Conservation (phyloP, 64 coral and sea anemone species). For the Stichodactyla helianthus region DNA sequence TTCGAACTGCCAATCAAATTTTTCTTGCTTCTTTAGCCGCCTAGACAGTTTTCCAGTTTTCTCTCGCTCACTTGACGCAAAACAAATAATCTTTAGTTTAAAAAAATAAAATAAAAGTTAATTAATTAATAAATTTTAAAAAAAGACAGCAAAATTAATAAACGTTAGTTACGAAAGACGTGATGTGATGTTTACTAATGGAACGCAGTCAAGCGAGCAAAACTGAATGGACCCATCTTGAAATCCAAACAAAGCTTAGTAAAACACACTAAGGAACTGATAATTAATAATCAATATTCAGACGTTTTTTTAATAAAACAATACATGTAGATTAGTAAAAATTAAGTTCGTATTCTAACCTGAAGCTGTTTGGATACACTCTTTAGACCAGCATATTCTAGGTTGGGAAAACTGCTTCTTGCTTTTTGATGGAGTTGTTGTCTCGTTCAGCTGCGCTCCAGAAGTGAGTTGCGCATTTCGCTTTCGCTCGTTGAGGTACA, state of each 20-base stretch:
- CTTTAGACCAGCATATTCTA: conserved; percentile 36
- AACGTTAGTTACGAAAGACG: no score
- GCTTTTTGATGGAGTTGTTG: neutral
- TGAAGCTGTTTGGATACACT: conserved; percentile 40
- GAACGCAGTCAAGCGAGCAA: neutral
- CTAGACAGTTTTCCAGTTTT: neutral
- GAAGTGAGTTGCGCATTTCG: neutral
- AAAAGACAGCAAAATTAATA: no score
- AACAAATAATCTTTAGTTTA: no score
- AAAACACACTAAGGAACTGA: neutral
- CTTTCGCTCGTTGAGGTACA: conserved; percentile 34
- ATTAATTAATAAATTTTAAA: no score
- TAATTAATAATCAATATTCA: neutral
- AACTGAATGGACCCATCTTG: neutral
- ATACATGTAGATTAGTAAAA: neutral
- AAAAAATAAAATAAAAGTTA: no score
- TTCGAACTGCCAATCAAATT: neutral
- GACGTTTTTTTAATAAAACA: neutral
- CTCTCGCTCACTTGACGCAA: no score
- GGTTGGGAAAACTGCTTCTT: neutral
- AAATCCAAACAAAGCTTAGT: neutral
- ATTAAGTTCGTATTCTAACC: conserved; percentile 19
- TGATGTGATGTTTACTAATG: no score
- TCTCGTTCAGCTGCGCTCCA: neutral
- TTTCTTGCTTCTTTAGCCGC: neutral